These are phyloP conservation scores for Sternarchorhynchus goeldii DNA, from an alignment of 2,797 vertebrate genomes.

Conservation along the genomic window DNA sequence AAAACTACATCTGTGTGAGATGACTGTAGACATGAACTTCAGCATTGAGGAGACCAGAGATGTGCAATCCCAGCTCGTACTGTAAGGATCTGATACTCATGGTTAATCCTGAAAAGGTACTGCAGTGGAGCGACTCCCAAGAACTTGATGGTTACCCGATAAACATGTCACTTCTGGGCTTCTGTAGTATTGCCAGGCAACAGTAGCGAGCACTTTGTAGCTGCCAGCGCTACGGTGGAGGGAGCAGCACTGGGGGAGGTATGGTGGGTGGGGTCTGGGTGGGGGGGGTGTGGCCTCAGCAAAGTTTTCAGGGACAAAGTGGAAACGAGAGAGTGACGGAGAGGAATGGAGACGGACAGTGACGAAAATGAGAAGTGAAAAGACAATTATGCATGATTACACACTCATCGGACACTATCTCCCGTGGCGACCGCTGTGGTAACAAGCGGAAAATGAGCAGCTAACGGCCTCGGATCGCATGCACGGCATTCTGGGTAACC, in stretches of 20 bases:
- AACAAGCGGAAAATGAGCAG: slow-evolving; percentile 99
- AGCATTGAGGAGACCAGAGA: not conserved
- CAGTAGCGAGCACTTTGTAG: not conserved
- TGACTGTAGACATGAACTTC: not conserved
- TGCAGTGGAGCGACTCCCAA: too few relatives aligned
- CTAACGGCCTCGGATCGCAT: slow-evolving; percentile 77
- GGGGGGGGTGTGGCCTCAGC: not conserved
- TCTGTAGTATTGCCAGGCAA: not conserved
- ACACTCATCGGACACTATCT: slow-evolving; percentile 97
- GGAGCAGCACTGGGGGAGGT: not conserved
- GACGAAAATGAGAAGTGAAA: slow-evolving; percentile 99
- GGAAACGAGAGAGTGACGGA: slow-evolving; percentile 63
- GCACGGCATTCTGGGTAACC: slow-evolving; percentile 74
- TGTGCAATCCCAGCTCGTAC: too few relatives aligned
- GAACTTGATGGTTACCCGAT: too few relatives aligned
- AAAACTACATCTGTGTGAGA: too few relatives aligned
- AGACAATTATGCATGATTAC: slow-evolving; percentile 99
- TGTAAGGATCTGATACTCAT: too few relatives aligned
- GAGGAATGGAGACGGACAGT: slow-evolving; percentile 72
- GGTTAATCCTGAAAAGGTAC: too few relatives aligned
- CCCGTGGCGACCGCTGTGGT: slow-evolving; percentile 84
- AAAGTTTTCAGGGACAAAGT: slow-evolving; percentile 45
- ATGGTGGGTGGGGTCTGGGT: too few relatives aligned
- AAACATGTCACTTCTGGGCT: not conserved
- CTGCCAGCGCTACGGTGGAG: not conserved